phyloP scores from a whole-genome alignment of 2,888 invertebrate genomes.

The Acronicta alni region DNA sequence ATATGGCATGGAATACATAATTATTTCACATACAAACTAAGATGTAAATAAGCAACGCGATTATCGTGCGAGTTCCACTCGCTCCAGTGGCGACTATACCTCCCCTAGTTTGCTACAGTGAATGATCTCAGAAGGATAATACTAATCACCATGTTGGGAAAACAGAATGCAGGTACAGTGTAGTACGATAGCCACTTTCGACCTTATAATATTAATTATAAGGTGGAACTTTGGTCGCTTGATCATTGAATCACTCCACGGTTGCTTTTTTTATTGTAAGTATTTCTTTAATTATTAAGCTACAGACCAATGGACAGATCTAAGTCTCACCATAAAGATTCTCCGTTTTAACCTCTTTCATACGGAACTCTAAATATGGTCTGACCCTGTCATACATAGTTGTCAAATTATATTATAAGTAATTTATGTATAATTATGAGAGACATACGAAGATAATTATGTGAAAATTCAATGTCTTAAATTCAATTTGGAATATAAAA shows the following conservation, averaged over 20 bases:
- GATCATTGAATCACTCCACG: neutral
- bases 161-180: neutral
- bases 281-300: neutral
- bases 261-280: neutral
- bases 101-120: constrained; percentile 22
- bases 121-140: constrained; percentile 37
- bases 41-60: constrained; percentile 34
- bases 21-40: constrained; percentile 32
- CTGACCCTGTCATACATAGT: too few relatives aligned
- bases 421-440: too few relatives aligned
- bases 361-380: too few relatives aligned
- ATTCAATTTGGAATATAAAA: too few relatives aligned
- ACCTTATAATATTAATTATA: neutral
- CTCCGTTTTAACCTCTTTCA: too few relatives aligned
- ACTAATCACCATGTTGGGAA: constrained; percentile 20
- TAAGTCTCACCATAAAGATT: too few relatives aligned
- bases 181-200: neutral
- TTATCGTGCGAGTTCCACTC: constrained; percentile 33
- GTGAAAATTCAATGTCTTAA: too few relatives aligned
- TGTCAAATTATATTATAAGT: too few relatives aligned
- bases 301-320: too few relatives aligned
- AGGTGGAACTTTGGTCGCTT: neutral
- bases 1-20: constrained; percentile 16
- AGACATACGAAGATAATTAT: too few relatives aligned
- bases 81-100: constrained; percentile 30